A percentile compares a stretch with the other conserved stretches of the same genome.
These are phyloP conservation scores for Antheraea pernyi DNA, from an alignment of 1,140 invertebrate genomes.

Conservation along the genomic window DNA sequence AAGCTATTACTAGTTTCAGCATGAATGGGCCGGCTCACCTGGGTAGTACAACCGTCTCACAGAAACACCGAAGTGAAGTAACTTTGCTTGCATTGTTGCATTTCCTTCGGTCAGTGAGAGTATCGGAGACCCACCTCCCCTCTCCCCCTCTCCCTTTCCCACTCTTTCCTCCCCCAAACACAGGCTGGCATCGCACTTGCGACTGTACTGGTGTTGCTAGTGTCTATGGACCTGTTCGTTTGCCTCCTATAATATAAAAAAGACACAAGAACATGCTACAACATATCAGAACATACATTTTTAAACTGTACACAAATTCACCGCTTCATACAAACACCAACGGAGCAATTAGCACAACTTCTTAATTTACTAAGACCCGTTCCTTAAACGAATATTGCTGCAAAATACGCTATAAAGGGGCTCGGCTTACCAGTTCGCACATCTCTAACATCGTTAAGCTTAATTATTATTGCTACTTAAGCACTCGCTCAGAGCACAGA, in stretches of 20 bases:
- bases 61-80: too few relatives aligned
- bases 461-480: constrained; percentile 69
- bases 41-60: too few relatives aligned
- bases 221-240: too few relatives aligned
- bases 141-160: too few relatives aligned
- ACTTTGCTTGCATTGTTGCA: too few relatives aligned
- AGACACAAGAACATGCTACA: background rate
- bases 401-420: constrained; percentile 63
- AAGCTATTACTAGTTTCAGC: too few relatives aligned
- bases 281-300: background rate
- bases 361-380: constrained; percentile 54
- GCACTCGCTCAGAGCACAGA: constrained; percentile 24
- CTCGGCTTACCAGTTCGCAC: constrained; percentile 62
- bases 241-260: background rate
- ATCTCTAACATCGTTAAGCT: constrained; percentile 59
- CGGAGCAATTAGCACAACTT: constrained; percentile 46
- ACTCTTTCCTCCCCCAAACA: too few relatives aligned
- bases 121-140: too few relatives aligned
- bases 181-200: too few relatives aligned
- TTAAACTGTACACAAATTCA: constrained; percentile 21
- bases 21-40: too few relatives aligned
- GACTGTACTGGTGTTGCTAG: too few relatives aligned
- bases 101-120: too few relatives aligned
- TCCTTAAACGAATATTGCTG: constrained; percentile 57
- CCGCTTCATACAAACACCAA: constrained; percentile 27